Percentiles rank a stretch among this genome's conserved stretches.
Evolutionary conservation across 2,113 vertebrate genomes (phyloP).

Genomic region (Calonectris borealis): DNA sequence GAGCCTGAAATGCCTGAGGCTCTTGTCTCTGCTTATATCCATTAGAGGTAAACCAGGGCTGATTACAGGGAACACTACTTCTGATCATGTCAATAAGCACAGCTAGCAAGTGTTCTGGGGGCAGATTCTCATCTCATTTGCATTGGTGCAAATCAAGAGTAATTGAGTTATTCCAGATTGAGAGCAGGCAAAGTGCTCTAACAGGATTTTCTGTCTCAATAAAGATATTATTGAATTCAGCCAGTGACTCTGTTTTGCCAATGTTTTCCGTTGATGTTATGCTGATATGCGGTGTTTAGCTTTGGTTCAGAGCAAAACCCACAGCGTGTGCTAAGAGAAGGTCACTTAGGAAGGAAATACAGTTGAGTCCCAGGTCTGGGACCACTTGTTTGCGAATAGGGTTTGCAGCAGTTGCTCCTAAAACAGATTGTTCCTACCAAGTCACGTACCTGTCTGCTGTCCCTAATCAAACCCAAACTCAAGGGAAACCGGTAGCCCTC

Average conservation of each 20-base stretch:
- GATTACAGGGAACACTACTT: constrained; percentile 47
- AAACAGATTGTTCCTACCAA: neutral
- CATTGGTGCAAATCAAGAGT: constrained; percentile 58
- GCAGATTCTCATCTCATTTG: constrained; percentile 54
- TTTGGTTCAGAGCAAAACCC: neutral
- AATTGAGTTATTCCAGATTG: constrained; percentile 49
- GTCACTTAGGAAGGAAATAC: neutral
- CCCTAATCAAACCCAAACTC: neutral
- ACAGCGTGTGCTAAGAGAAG: neutral
- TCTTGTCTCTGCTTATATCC: constrained; percentile 62
- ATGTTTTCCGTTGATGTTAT: constrained; percentile 38
- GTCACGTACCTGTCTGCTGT: neutral
- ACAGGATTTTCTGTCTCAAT: constrained; percentile 56
- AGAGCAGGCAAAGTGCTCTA: neutral
- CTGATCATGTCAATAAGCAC: constrained; percentile 53
- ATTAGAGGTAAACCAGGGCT: constrained; percentile 59
- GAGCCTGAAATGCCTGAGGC: constrained; percentile 46
- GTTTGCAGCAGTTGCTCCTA: neutral
- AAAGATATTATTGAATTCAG: constrained; percentile 35
- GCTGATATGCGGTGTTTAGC: neutral
- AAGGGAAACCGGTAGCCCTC: neutral
- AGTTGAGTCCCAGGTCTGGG: neutral
- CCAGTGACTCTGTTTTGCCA: constrained; percentile 23
- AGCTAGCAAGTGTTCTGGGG: constrained; percentile 45
- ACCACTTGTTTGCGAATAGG: neutral